Evolutionary conservation across 2,888 invertebrate species (phyloP).

Genomic region (Ariolimax columbianus): DNA sequence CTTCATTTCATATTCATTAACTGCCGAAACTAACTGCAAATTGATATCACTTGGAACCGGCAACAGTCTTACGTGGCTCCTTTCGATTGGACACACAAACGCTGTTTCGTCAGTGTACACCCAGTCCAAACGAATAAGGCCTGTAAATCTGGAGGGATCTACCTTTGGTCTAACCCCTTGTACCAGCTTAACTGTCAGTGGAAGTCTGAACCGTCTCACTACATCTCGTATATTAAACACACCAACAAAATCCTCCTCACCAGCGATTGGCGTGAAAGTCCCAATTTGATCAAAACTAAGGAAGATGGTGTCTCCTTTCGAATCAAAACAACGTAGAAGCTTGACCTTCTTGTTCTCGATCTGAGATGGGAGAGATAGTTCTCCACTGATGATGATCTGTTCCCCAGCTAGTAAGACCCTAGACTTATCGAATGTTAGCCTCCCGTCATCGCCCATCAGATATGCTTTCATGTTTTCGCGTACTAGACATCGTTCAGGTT

Average conservation of each 20-base stretch:
- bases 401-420: conserved; percentile 74
- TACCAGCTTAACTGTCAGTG: conserved; percentile 93
- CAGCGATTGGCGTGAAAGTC: conserved; percentile 93
- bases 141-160: conserved; percentile 71
- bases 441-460: conserved; percentile 65
- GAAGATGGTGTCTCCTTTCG: conserved; percentile 89
- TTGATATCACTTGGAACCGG: conserved; percentile 92
- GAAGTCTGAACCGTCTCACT: conserved; percentile 89
- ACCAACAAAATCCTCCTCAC: conserved; percentile 95
- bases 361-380: conserved; percentile 62
- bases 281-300: conserved; percentile 92
- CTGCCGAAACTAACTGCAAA: conserved; percentile 83
- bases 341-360: conserved; percentile 62
- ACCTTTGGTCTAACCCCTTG: conserved; percentile 90
- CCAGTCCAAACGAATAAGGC: conserved; percentile 74
- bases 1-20: conserved; percentile 80
- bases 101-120: conserved; percentile 76
- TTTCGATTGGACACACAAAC: conserved; percentile 74
- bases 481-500: conserved; percentile 84
- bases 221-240: conserved; percentile 94
- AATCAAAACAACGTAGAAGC: conserved; percentile 91
- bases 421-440: conserved; percentile 68
- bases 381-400: conserved; percentile 73
- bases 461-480: conserved; percentile 81
- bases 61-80: conserved; percentile 82